A percentile compares a stretch with the other conserved stretches of the same genome.
Evolutionary conservation across 1,140 invertebrate species (phyloP).

Genomic region (Drosophila nigrodunni): DNA sequence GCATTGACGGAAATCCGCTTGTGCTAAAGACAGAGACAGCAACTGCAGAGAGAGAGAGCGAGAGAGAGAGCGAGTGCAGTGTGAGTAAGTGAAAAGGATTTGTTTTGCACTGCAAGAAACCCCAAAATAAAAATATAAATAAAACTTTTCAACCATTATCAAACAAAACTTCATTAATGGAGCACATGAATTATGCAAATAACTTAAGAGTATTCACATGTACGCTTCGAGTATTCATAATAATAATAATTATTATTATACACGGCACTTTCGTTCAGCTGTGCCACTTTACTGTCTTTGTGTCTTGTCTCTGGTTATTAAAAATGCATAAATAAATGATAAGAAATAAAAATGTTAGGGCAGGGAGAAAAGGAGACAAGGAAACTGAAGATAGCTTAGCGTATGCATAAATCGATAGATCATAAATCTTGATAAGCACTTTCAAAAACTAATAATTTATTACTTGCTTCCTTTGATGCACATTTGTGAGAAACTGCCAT

Average conservation of each 20-base stretch:
- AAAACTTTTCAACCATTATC: conserved; percentile 16
- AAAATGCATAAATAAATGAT: conserved; percentile 16
- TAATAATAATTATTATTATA: conserved; percentile 26
- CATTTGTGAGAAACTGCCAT: conserved; percentile 14
- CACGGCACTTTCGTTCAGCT: conserved; percentile 41
- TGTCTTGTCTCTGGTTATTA: background rate
- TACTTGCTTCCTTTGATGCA: conserved; percentile 60
- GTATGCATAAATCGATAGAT: conserved; percentile 68
- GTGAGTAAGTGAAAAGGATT: conserved; percentile 50
- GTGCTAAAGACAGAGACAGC: background rate
- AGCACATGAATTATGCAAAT: conserved; percentile 76
- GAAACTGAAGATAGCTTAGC: background rate
- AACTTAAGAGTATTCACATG: conserved; percentile 26
- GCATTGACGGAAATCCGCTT: conserved; percentile 62
- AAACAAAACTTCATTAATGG: conserved; percentile 38
- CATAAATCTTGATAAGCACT: conserved; percentile 72
- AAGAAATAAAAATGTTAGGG: conserved; percentile 4
- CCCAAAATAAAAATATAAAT: background rate
- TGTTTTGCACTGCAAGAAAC: conserved; percentile 3
- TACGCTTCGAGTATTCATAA: conserved; percentile 9
- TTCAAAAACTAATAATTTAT: conserved; percentile 74
- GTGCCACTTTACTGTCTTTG: background rate
- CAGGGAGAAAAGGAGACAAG: conserved; percentile 2
- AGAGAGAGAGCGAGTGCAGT: background rate
- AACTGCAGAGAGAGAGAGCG: background rate